Evolutionary conservation across 1,140 invertebrate genomes (phyloP).

Genomic region (Microplitis mediator): DNA sequence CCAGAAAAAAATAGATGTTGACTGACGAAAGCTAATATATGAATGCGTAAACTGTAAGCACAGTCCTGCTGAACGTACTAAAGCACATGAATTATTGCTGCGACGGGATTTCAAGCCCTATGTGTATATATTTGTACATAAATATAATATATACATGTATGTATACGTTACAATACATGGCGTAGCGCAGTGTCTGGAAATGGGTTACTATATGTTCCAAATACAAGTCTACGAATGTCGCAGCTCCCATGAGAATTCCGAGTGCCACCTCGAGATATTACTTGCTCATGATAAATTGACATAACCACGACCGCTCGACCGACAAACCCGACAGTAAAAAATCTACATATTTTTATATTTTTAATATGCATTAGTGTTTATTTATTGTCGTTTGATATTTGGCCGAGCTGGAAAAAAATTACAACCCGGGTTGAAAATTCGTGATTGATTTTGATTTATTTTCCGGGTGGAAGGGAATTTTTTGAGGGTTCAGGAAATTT

Average conservation of each 20-base stretch:
- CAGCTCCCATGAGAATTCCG: not conserved
- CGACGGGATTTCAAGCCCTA: not conserved
- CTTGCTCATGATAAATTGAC: not conserved
- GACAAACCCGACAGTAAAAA: no score
- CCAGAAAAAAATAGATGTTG: not conserved
- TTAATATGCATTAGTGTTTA: no score
- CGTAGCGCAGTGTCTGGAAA: not conserved
- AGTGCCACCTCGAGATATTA: slow-evolving; percentile 1
- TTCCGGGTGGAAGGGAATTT: no score
- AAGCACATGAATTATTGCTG: slow-evolving; percentile 6
- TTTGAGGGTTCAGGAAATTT: no score
- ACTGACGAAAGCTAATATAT: slow-evolving; percentile 9
- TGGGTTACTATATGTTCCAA: not conserved
- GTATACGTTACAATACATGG: not conserved
- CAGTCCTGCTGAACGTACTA: not conserved
- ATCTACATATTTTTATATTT: no score
- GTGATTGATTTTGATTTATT: no score
- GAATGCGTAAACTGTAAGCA: slow-evolving; percentile 2
- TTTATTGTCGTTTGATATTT: no score
- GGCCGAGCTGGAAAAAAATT: no score
- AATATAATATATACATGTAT: not conserved
- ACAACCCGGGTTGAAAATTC: no score
- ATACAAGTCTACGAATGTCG: not conserved
- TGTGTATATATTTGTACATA: not conserved
- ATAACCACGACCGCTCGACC: not conserved